Evolutionary conservation across 2,797 vertebrate genomes (phyloP).

Genomic region (Etheostoma nigrum): DNA sequence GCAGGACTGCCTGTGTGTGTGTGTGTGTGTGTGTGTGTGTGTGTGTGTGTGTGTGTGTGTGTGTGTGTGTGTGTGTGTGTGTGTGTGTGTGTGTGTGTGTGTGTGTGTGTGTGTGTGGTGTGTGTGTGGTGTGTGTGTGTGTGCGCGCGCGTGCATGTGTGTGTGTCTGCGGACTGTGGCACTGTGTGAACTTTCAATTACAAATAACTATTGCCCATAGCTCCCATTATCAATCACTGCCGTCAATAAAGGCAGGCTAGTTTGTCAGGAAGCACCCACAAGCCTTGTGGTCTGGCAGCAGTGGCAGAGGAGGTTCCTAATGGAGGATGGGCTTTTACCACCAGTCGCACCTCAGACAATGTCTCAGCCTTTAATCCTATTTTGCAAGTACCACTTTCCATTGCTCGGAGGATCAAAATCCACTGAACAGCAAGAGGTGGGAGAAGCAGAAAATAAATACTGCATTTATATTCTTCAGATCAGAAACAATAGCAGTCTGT

Average conservation of each 20-base stretch:
- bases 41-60: not conserved
- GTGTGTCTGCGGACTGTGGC: not conserved
- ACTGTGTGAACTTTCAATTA: constrained; percentile 81
- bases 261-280: constrained; percentile 73
- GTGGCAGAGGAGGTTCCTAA: constrained; percentile 47
- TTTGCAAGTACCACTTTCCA: constrained; percentile 40
- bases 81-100: no score
- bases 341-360: constrained; percentile 30
- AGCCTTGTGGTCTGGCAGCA: constrained; percentile 39
- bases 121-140: constrained; percentile 8
- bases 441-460: constrained; percentile 13
- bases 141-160: constrained; percentile 2
- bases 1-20: constrained; percentile 18
- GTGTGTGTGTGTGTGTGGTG: not conserved
- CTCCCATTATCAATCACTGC: constrained; percentile 78
- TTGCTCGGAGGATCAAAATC: constrained; percentile 36
- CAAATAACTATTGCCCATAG: constrained; percentile 81
- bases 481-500: not conserved
- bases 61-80: not conserved
- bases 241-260: constrained; percentile 80
- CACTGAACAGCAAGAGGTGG: constrained; percentile 16
- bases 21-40: constrained; percentile 16
- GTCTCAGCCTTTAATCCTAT: constrained; percentile 52
- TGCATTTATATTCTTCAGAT: constrained; percentile 26
- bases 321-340: constrained; percentile 53